These are phyloP conservation scores for Notamacropus eugenii DNA, from an alignment of 2,797 vertebrate species.

Conservation along the genomic window DNA sequence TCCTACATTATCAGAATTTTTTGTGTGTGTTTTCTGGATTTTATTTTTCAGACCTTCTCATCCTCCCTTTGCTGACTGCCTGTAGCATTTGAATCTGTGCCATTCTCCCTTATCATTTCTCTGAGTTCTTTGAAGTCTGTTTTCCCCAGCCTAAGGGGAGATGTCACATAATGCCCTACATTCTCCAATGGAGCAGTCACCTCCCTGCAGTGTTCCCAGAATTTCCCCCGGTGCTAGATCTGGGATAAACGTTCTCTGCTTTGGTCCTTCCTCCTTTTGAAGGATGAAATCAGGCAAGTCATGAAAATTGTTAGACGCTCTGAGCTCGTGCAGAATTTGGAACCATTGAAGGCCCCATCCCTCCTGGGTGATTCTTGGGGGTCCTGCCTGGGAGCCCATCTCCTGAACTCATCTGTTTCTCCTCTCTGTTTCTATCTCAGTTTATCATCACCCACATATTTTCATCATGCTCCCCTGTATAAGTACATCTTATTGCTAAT, in stretches of 20 bases:
- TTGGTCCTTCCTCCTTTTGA: not conserved
- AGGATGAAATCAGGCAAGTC: not conserved
- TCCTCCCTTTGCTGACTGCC: not conserved
- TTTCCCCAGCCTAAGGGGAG: not conserved
- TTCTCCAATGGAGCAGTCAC: not conserved
- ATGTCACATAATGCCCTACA: not conserved
- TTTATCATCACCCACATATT: not conserved
- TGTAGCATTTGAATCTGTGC: not conserved
- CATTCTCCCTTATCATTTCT: not conserved
- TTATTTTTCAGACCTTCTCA: not conserved
- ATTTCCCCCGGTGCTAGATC: not conserved
- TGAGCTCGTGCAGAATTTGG: not conserved
- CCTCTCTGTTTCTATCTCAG: not conserved
- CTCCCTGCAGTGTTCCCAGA: not conserved
- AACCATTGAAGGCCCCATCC: not conserved
- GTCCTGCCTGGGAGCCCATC: not conserved
- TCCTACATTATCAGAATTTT: not conserved
- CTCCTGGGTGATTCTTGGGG: not conserved
- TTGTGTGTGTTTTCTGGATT: not conserved
- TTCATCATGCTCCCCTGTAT: not conserved
- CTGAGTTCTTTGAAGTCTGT: not conserved
- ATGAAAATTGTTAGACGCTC: not conserved
- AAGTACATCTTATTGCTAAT: not conserved
- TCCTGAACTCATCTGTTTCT: not conserved
- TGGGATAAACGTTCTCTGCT: not conserved